Evolutionary conservation across 37 sponge, comb jelly and placozoan genomes (phyloP).

Genomic region (Halisarca cf. caerulea): DNA sequence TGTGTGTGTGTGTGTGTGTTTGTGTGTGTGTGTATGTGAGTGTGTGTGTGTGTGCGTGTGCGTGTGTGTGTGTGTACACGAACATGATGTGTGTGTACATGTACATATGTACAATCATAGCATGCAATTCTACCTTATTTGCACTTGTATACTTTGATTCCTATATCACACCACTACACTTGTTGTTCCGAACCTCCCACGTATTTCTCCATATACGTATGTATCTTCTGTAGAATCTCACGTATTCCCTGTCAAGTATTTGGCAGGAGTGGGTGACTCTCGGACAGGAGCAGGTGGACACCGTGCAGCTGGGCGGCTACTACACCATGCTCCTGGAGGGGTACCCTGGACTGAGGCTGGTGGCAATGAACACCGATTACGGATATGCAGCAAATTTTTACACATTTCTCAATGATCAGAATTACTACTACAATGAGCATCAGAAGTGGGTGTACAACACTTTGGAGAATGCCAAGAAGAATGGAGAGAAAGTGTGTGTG

Average conservation of each 20-base stretch:
- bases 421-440: conserved; percentile 28
- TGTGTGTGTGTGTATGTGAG: too few relatives aligned
- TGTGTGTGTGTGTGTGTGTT: too few relatives aligned
- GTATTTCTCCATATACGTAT: not conserved
- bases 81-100: too few relatives aligned
- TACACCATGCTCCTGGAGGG: conserved; percentile 52
- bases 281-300: conserved; percentile 26
- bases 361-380: conserved; percentile 77
- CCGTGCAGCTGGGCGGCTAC: conserved; percentile 62
- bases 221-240: conserved; percentile 32
- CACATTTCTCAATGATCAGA: conserved; percentile 59
- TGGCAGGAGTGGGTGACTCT: conserved; percentile 62
- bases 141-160: too few relatives aligned
- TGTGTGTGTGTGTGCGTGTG: too few relatives aligned
- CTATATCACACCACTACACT: too few relatives aligned
- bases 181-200: too few relatives aligned
- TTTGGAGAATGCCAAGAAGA: conserved; percentile 33
- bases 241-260: conserved; percentile 32
- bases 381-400: conserved; percentile 70
- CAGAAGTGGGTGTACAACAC: conserved; percentile 57
- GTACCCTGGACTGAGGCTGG: conserved; percentile 45
- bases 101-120: too few relatives aligned
- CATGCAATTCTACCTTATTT: too few relatives aligned
- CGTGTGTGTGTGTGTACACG: too few relatives aligned
- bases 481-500: conserved; percentile 57